These are phyloP conservation scores for Muntiacus muntjak DNA, from an alignment of 2,113 vertebrate species.

Conservation along the genomic window DNA sequence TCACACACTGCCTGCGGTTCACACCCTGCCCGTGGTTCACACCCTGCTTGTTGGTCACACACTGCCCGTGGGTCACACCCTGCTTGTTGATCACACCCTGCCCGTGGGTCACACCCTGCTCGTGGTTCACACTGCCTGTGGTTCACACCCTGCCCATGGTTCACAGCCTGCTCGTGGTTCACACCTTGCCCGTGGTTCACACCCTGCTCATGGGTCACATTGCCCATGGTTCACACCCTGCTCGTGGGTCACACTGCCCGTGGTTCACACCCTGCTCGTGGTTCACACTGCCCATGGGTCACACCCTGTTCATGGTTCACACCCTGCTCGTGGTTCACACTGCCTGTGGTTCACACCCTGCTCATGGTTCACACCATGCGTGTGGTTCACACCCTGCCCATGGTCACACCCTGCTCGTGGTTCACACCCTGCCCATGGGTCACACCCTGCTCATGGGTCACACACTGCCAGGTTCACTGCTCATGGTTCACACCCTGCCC, in stretches of 20 bases:
- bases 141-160: rapidly evolving
- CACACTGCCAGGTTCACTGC: too few relatives aligned
- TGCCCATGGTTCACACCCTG: too few relatives aligned
- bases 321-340: rapidly evolving
- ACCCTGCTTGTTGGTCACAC: rapidly evolving
- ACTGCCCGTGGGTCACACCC: rapidly evolving
- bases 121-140: too few relatives aligned
- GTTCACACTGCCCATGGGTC: too few relatives aligned
- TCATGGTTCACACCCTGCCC: too few relatives aligned
- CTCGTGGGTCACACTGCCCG: too few relatives aligned
- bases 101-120: rapidly evolving
- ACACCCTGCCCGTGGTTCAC: rapidly evolving
- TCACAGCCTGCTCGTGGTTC: rapidly evolving
- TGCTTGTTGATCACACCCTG: rapidly evolving
- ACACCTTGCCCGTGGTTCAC: too few relatives aligned
- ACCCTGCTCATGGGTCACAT: too few relatives aligned
- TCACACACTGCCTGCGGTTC: rapidly evolving
- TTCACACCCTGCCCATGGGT: rapidly evolving
- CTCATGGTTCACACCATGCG: too few relatives aligned
- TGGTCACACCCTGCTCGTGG: rapidly evolving
- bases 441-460: rapidly evolving
- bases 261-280: too few relatives aligned
- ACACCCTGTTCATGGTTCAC: rapidly evolving
- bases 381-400: rapidly evolving
- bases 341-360: rapidly evolving